phyloP scores from a whole-genome alignment of 2,113 vertebrate genomes.

The Cebidichthys violaceus region DNA sequence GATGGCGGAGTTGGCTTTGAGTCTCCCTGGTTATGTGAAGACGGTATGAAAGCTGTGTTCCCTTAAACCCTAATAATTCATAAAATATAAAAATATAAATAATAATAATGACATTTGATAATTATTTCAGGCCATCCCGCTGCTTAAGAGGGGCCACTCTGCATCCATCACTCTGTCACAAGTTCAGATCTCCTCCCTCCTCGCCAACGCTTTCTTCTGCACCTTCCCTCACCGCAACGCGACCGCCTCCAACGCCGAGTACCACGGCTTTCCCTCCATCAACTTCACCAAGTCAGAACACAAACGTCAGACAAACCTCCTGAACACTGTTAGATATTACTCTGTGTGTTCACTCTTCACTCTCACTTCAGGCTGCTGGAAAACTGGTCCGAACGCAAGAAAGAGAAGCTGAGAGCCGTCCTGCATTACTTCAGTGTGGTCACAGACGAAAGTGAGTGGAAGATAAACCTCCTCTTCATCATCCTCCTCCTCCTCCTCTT shows the following conservation, averaged over 20 bases:
- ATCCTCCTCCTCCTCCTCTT: too few relatives aligned
- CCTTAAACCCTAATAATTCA: too few relatives aligned
- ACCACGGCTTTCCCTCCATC: slow-evolving; percentile 75
- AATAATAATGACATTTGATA: not conserved
- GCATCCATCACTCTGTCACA: slow-evolving; percentile 77
- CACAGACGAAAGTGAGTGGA: slow-evolving; percentile 56
- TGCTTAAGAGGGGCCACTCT: slow-evolving; percentile 58
- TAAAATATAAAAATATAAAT: too few relatives aligned
- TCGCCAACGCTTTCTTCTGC: slow-evolving; percentile 85
- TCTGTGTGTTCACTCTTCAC: not conserved
- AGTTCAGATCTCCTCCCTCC: slow-evolving; percentile 78
- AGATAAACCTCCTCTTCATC: not conserved
- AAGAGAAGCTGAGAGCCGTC: slow-evolving; percentile 79
- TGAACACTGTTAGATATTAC: too few relatives aligned
- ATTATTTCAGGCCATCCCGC: slow-evolving; percentile 71
- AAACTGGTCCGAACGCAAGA: slow-evolving; percentile 10
- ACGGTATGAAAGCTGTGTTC: slow-evolving; percentile 58
- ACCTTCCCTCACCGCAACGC: slow-evolving; percentile 82
- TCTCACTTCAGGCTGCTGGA: slow-evolving; percentile 73
- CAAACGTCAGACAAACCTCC: fast-evolving
- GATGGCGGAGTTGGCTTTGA: slow-evolving; percentile 76
- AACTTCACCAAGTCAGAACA: slow-evolving; percentile 81
- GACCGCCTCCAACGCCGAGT: slow-evolving; percentile 50
- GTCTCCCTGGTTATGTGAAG: slow-evolving; percentile 37
- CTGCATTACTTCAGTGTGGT: slow-evolving; percentile 80